Percentiles rank a stretch among this genome's conserved stretches.
phyloP scores from a whole-genome alignment of 2,113 vertebrate species.

The Carollia perspicillata region DNA sequence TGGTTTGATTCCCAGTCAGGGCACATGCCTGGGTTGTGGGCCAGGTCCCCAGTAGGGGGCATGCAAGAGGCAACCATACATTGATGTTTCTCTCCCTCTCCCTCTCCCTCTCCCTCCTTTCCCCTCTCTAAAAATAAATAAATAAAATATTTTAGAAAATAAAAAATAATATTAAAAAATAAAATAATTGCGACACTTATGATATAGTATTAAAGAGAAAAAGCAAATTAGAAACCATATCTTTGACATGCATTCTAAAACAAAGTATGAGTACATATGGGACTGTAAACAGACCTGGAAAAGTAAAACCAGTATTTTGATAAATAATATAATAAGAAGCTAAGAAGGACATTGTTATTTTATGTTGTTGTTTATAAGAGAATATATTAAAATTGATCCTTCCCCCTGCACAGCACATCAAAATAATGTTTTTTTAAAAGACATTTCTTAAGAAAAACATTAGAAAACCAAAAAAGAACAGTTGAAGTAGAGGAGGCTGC shows the following conservation, averaged over 20 bases:
- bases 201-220: neutral
- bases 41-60: too few species aligned
- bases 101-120: too few species aligned
- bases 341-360: neutral
- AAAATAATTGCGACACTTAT: neutral
- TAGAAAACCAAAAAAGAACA: slow-evolving; percentile 29
- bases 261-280: neutral
- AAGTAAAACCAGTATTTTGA: slow-evolving; percentile 17
- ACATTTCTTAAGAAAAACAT: slow-evolving; percentile 2
- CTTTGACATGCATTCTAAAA: neutral
- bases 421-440: slow-evolving; percentile 21
- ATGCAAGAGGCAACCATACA: too few species aligned
- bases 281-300: neutral
- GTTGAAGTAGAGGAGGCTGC: neutral
- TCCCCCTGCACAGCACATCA: neutral
- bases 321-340: neutral
- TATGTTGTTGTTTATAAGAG: slow-evolving; percentile 19
- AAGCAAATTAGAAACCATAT: neutral
- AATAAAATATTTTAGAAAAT: too few species aligned
- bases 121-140: too few species aligned
- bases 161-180: too few species aligned
- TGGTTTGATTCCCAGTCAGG: too few species aligned
- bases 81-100: too few species aligned
- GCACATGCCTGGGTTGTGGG: too few species aligned
- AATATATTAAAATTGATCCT: slow-evolving; percentile 17